Conservation (phyloP, 1,140 invertebrate genomes). For the Apis cerana region DNA sequence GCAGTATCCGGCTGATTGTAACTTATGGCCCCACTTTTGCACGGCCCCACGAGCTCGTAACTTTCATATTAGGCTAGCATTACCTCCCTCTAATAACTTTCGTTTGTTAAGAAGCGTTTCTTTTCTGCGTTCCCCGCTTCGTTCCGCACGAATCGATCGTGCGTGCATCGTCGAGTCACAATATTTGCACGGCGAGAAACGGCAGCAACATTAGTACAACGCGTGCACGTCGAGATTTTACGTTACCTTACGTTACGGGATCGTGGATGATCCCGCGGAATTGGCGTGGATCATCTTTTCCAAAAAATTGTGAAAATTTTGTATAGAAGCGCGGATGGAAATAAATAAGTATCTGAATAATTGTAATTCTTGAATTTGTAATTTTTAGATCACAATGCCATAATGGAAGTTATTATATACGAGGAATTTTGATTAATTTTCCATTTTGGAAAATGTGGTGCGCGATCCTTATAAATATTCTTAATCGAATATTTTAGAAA, state of each 20-base stretch:
- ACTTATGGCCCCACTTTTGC: conserved; percentile 65
- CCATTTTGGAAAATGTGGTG: not conserved
- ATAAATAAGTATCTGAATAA: no score
- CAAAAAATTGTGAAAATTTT: no score
- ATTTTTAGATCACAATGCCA: no score
- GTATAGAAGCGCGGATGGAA: no score
- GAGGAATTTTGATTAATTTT: not conserved
- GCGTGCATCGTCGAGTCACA: not conserved
- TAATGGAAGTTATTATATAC: no score
- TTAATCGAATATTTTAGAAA: not conserved
- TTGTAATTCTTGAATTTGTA: no score
- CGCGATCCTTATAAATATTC: not conserved
- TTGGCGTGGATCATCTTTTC: no score
- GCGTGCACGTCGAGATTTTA: no score
- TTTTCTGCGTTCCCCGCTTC: not conserved
- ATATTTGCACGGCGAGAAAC: conserved; percentile 34
- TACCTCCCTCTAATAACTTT: conserved; percentile 56
- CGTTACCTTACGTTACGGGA: no score
- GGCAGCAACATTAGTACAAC: no score
- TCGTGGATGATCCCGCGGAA: no score
- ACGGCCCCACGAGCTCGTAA: conserved; percentile 48
- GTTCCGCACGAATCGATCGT: not conserved
- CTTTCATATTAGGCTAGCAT: conserved; percentile 62
- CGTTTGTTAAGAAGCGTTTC: conserved; percentile 42
- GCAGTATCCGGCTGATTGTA: conserved; percentile 63